Conservation (phyloP, 1,140 invertebrate species). For the Caenorhabditis inopinata region DNA sequence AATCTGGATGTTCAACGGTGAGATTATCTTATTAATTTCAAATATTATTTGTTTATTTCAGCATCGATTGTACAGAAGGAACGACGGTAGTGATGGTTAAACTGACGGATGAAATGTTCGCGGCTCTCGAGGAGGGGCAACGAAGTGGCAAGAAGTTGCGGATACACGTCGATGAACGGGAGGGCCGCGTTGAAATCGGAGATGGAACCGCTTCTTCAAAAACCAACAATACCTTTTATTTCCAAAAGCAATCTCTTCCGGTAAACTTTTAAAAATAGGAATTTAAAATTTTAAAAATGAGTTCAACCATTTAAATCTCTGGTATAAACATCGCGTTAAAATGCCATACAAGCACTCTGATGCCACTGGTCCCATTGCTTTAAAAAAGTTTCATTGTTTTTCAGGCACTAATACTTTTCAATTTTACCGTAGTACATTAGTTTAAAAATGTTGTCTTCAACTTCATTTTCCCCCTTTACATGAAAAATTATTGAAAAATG, state of each 20-base stretch:
- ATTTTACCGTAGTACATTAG: too few relatives aligned
- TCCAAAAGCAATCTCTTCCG: not conserved
- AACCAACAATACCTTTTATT: constrained; percentile 12
- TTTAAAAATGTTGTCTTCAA: too few relatives aligned
- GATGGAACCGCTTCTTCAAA: constrained; percentile 15
- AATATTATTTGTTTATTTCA: not conserved
- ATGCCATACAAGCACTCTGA: too few relatives aligned
- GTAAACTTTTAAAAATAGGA: too few relatives aligned
- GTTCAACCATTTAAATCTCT: too few relatives aligned
- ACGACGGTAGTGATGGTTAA: constrained; percentile 35
- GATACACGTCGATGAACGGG: not conserved
- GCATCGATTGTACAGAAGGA: constrained; percentile 8
- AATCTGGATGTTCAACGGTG: constrained; percentile 31
- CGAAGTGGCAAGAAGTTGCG: not conserved
- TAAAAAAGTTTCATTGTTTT: too few relatives aligned
- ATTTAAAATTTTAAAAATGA: too few relatives aligned
- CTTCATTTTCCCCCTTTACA: too few relatives aligned
- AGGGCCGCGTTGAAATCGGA: constrained; percentile 7
- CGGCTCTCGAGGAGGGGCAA: not conserved
- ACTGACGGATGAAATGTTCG: constrained; percentile 35
- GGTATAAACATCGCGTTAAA: too few relatives aligned
- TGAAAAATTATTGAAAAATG: too few relatives aligned
- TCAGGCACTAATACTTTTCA: too few relatives aligned
- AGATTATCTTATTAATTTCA: not conserved
- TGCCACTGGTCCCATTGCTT: too few relatives aligned